phyloP scores from a whole-genome alignment of 2,797 vertebrate species.

The Pogoniulus pusillus region DNA sequence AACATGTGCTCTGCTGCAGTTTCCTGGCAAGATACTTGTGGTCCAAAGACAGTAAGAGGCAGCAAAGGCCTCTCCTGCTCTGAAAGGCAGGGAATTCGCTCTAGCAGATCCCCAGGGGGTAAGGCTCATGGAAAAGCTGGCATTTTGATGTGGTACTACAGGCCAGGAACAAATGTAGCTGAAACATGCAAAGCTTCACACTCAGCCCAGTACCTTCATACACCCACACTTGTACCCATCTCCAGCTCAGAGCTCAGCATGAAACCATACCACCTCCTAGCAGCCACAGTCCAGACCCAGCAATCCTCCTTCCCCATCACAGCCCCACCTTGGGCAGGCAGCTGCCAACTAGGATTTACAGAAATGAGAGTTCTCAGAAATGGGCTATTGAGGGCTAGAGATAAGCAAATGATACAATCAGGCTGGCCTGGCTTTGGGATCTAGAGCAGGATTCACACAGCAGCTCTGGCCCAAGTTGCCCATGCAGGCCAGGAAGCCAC shows the following conservation, averaged over 20 bases:
- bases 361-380: rapidly evolving
- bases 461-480: background rate
- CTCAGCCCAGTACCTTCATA: background rate
- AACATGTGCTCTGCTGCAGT: rapidly evolving
- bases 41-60: rapidly evolving
- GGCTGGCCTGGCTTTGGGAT: background rate
- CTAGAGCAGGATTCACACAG: background rate
- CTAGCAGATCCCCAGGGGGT: background rate
- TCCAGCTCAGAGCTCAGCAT: background rate
- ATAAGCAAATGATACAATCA: rapidly evolving
- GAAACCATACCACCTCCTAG: background rate
- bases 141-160: background rate
- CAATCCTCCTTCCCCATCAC: background rate
- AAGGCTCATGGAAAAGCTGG: background rate
- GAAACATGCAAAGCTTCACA: background rate
- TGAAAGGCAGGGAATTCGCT: background rate
- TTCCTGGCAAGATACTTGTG: background rate
- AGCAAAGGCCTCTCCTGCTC: background rate
- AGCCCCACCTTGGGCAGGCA: background rate
- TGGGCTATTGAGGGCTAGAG: background rate
- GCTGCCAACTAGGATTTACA: background rate
- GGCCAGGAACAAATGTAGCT: background rate
- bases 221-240: rapidly evolving
- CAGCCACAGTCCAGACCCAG: background rate
- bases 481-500: rapidly evolving